A percentile compares a stretch with the other conserved stretches of the same genome.
These are phyloP conservation scores for Amblyraja radiata DNA, from an alignment of 2,797 vertebrate genomes.

Conservation along the genomic window DNA sequence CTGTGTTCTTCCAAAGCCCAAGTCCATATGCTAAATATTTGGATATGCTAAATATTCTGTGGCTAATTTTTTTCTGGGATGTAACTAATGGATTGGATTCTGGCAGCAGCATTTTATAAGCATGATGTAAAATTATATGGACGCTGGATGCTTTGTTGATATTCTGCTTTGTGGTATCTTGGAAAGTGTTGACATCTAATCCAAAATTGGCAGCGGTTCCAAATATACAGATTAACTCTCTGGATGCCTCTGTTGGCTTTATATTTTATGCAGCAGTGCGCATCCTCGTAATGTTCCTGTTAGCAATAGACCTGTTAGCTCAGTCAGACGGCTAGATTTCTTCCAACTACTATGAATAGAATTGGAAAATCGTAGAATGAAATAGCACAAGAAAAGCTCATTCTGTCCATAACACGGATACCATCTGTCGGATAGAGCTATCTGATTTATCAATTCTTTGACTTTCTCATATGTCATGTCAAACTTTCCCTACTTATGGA, in stretches of 20 bases:
- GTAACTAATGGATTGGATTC: background rate
- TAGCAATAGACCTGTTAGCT: background rate
- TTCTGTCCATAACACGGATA: background rate
- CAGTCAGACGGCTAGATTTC: background rate
- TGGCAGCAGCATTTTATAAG: background rate
- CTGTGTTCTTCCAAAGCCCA: background rate
- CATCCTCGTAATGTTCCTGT: background rate
- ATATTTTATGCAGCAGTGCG: background rate
- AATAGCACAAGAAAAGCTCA: background rate
- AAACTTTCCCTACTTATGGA: background rate
- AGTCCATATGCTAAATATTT: background rate
- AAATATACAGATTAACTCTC: background rate
- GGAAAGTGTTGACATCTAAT: constrained; percentile 6
- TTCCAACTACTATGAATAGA: background rate
- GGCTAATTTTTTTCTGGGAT: background rate
- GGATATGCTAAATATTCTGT: background rate
- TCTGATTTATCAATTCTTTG: background rate
- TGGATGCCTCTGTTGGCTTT: background rate
- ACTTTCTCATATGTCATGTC: background rate
- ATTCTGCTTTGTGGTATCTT: constrained; percentile 6
- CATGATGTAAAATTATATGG: background rate
- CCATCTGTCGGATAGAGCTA: background rate
- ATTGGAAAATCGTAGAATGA: background rate
- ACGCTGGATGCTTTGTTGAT: background rate
- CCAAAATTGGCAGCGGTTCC: constrained; percentile 13